phyloP scores from a whole-genome alignment of 2,888 invertebrate species.

The Hylaea fasciaria region DNA sequence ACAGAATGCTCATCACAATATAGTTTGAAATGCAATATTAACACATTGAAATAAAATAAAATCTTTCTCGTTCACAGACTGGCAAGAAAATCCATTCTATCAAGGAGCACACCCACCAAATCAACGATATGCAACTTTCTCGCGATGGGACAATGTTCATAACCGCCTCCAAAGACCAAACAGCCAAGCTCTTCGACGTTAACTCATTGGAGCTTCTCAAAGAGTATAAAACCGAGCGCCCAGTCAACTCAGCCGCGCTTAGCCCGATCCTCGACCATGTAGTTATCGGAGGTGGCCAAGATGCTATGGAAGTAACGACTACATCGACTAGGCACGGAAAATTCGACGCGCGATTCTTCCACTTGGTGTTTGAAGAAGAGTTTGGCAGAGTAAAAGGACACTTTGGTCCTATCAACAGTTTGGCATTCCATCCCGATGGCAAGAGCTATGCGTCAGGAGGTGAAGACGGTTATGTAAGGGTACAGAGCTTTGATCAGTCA shows the following conservation, averaged over 20 bases:
- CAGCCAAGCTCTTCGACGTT: conserved; percentile 97
- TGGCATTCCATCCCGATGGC: conserved; percentile 99
- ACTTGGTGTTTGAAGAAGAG: conserved; percentile 98
- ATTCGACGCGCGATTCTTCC: conserved; percentile 98
- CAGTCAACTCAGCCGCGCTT: conserved; percentile 98
- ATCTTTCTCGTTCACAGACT: conserved; percentile 83
- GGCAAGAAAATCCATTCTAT: conserved; percentile 92
- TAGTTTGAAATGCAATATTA: too few relatives aligned
- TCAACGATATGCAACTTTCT: conserved; percentile 98
- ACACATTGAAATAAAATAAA: background rate
- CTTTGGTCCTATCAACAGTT: conserved; percentile 99
- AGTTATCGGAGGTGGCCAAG: conserved; percentile 99
- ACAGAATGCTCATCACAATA: too few relatives aligned
- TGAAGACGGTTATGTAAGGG: conserved; percentile 98
- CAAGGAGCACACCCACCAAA: conserved; percentile 92
- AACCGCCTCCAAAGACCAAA: conserved; percentile 98
- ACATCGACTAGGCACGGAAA: conserved; percentile 97
- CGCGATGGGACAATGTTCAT: conserved; percentile 98
- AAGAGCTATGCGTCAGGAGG: conserved; percentile 98
- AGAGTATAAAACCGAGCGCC: conserved; percentile 98
- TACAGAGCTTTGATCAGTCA: conserved; percentile 97
- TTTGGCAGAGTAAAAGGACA: conserved; percentile 99
- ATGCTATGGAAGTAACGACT: conserved; percentile 99
- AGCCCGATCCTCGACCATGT: conserved; percentile 98
- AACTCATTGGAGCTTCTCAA: conserved; percentile 94